Base-by-base conservation (phyloP, 2,797 vertebrate species). In the Melanotaenia pygmaea region DNA sequence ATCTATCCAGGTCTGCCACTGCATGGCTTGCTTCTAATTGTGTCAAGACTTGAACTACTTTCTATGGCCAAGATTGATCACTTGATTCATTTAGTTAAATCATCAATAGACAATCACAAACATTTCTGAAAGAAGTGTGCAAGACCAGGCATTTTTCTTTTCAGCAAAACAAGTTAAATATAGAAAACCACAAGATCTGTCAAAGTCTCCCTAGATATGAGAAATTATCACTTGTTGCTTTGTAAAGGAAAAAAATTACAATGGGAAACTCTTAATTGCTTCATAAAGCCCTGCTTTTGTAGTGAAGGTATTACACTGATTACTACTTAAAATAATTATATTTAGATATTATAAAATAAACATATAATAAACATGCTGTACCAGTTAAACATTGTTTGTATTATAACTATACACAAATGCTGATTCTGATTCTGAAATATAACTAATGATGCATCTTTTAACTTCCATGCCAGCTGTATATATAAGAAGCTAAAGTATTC, bases 161-260 rank as follows among this genome's bases (percentile, higher is more conserved):
- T 26, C n/a, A 64, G 14, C 40, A 75, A 28, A 76, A 51, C 11
- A 60, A 13, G 59, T 45, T 35, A 8, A 50, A 4, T 69, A 2
- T 22, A 30, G 28, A 43, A 53, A 58, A 59, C 26, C 60, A 68
- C 24, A 9, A 24, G 32, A 24, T n/a, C 24, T 28, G 12, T 73
- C 22, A 62, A 56, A 38, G 51, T 53, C 35, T 64, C 30, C 13
- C 1, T 56, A 45, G 18, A 30, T 38, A 65, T 47, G 28, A 47
- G 62, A 45, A 54, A 28, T 38, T 5, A 32, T 20, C 13, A 14
- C 24, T 61, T 63, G 34, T 35, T 68, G 53, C 60, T 61, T 38
- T 67, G n/a, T 47, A 18, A 54, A 34, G 28, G 14, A 1, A 32
- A 22, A 22, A 37, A 43, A 47, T n/a, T 24, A 50, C 18, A 68